Evolutionary conservation across 2,113 vertebrate genomes (phyloP).

Genomic region (Antennarius striatus): DNA sequence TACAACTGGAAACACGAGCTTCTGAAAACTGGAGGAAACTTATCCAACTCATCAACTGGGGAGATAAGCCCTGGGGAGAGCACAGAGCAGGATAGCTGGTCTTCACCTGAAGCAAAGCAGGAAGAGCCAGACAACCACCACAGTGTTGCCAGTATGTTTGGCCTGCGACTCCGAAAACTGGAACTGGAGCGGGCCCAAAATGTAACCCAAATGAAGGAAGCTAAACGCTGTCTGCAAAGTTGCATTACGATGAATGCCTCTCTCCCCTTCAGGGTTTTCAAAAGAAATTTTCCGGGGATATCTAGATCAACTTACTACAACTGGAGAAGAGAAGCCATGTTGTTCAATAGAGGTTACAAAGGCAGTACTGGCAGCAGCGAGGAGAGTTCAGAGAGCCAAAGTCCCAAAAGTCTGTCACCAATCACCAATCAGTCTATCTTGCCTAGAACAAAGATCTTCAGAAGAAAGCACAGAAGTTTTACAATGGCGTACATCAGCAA

Average conservation of each 20-base stretch:
- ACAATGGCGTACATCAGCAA: constrained; percentile 76
- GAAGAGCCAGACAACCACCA: constrained; percentile 58
- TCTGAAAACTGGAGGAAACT: constrained; percentile 73
- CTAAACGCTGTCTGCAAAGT: constrained; percentile 89
- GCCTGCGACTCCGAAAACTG: constrained; percentile 61
- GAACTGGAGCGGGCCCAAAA: constrained; percentile 76
- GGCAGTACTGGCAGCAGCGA: constrained; percentile 67
- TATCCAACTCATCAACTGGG: constrained; percentile 66
- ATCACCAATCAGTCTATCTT: constrained; percentile 13
- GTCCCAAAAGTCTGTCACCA: constrained; percentile 58
- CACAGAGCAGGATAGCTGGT: constrained; percentile 78
- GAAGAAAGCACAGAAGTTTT: constrained; percentile 60
- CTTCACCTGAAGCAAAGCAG: constrained; percentile 72
- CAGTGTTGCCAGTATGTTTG: constrained; percentile 68
- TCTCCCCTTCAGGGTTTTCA: constrained; percentile 92
- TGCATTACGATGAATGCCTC: constrained; percentile 89
- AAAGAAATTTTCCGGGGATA: constrained; percentile 91
- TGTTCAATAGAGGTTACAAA: constrained; percentile 84
- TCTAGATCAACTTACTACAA: constrained; percentile 97
- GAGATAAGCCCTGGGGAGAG: constrained; percentile 76
- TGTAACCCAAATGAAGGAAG: constrained; percentile 87
- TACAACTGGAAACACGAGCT: constrained; percentile 98
- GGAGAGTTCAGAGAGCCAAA: constrained; percentile 74
- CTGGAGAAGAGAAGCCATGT: constrained; percentile 93
- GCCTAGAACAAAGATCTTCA: constrained; percentile 59